These are phyloP conservation scores for Fulmarus glacialis DNA, from an alignment of 2,113 vertebrate genomes.

Conservation along the genomic window DNA sequence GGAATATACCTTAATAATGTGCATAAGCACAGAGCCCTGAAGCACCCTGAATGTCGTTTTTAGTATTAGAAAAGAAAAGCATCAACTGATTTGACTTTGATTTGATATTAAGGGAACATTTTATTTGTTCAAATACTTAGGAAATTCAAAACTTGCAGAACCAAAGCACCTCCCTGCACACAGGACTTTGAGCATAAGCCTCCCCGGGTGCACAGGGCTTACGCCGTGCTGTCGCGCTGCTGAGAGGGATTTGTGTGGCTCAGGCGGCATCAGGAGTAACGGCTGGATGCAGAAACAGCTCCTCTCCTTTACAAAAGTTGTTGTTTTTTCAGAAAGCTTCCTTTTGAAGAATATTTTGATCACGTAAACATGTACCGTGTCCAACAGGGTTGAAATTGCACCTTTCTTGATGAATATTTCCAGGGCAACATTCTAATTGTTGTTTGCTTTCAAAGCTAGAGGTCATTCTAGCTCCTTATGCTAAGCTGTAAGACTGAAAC, in stretches of 20 bases:
- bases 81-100: not conserved
- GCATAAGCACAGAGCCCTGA: not conserved
- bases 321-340: not conserved
- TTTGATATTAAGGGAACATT: not conserved
- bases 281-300: not conserved
- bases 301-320: not conserved
- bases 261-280: not conserved
- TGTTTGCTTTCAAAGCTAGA: not conserved
- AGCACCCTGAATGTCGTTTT: not conserved
- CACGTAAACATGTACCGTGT: fast-evolving
- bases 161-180: not conserved
- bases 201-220: not conserved
- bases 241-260: not conserved
- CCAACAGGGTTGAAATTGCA: not conserved
- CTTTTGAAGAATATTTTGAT: not conserved
- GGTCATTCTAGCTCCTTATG: not conserved
- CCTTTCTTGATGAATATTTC: not conserved
- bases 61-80: not conserved
- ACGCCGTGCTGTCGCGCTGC: fast-evolving
- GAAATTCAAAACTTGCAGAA: not conserved
- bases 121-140: not conserved
- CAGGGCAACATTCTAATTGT: not conserved
- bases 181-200: not conserved
- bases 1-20: not conserved
- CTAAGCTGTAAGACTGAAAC: not conserved